A percentile compares a stretch with the other conserved stretches of the same genome.
Conservation (phyloP, 2,797 vertebrate genomes). For the Paramormyrops hopkinsi region DNA sequence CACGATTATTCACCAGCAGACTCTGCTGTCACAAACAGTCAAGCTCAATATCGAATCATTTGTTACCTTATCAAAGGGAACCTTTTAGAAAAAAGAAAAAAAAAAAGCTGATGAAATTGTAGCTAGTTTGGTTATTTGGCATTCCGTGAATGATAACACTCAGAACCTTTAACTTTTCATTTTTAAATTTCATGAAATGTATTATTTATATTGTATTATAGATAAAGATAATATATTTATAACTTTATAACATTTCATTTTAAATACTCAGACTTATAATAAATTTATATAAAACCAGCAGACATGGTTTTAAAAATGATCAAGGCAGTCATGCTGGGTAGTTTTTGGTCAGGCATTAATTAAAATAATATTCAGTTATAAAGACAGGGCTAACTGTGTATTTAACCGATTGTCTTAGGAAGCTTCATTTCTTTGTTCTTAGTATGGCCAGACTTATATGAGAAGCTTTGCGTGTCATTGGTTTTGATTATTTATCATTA, state of each 20-base stretch:
- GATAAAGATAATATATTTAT: slow-evolving; percentile 7
- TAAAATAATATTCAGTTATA: background rate
- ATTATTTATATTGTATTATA: background rate
- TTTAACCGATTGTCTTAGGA: background rate
- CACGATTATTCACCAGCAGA: background rate
- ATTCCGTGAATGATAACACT: background rate
- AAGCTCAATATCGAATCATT: background rate
- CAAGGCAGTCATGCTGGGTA: background rate
- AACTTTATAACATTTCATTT: slow-evolving; percentile 7
- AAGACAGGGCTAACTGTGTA: background rate
- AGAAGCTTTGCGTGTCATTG: background rate
- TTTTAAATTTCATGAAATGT: background rate
- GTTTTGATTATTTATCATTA: background rate
- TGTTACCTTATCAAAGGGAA: background rate
- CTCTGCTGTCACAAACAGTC: background rate
- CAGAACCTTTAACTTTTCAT: background rate
- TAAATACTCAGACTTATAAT: background rate
- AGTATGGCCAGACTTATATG: background rate
- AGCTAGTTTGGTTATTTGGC: background rate
- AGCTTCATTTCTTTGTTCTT: background rate
- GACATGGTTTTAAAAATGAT: background rate
- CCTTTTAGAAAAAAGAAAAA: background rate
- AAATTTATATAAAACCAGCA: slow-evolving; percentile 5
- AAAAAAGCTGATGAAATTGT: background rate
- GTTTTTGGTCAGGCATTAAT: background rate